phyloP scores from a whole-genome alignment of 2,797 vertebrate genomes.

The Enteromius anoplus region DNA sequence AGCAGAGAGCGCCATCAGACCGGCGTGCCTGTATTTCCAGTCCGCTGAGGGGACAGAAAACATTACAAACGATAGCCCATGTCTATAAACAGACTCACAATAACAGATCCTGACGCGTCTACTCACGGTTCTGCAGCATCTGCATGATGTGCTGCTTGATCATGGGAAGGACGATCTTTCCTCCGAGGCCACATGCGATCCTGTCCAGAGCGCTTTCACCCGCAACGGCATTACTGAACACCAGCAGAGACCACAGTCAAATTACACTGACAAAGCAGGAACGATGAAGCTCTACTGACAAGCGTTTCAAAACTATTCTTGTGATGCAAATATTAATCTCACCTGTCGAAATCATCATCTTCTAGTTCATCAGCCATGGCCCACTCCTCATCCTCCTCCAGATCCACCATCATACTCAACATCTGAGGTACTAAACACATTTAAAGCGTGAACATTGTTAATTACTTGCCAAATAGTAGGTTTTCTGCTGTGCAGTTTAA shows the following conservation, averaged over 20 bases:
- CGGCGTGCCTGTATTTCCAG: slow-evolving; percentile 97
- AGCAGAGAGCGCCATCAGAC: slow-evolving; percentile 96
- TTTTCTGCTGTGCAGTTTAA: no score
- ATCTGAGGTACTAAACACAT: slow-evolving; percentile 91
- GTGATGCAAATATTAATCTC: background rate
- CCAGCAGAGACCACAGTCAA: background rate
- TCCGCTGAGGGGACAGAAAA: slow-evolving; percentile 78
- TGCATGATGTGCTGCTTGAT: slow-evolving; percentile 99
- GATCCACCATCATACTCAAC: slow-evolving; percentile 98
- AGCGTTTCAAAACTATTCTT: no score
- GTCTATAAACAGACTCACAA: background rate
- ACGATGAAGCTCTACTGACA: background rate
- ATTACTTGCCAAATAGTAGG: no score
- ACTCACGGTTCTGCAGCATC: slow-evolving; percentile 98
- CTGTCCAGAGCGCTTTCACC: slow-evolving; percentile 97
- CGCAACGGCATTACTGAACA: slow-evolving; percentile 90
- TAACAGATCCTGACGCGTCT: background rate
- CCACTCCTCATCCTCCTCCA: slow-evolving; percentile 98
- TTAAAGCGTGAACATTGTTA: background rate
- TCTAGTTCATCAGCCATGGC: slow-evolving; percentile 94
- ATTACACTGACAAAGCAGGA: background rate
- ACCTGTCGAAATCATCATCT: slow-evolving; percentile 99
- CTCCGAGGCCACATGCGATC: slow-evolving; percentile 96
- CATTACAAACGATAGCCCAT: background rate
- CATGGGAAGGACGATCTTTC: slow-evolving; percentile 96